phyloP scores from a whole-genome alignment of 2,888 invertebrate species.

The Periphyllus acericola region DNA sequence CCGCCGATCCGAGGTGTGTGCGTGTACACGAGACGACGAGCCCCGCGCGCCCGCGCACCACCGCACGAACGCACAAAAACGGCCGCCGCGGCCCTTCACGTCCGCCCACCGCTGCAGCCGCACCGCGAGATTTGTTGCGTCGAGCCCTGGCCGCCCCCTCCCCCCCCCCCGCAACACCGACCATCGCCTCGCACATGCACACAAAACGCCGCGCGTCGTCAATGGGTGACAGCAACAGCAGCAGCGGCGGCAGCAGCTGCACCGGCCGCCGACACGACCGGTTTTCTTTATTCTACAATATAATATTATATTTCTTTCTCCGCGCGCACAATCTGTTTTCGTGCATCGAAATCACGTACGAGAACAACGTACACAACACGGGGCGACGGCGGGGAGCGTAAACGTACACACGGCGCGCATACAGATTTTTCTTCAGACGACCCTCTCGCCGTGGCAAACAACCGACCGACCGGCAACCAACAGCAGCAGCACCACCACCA shows the following conservation, averaged over 20 bases:
- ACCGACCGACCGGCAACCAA: background rate
- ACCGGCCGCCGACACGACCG: slow-evolving; percentile 25
- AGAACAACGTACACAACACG: background rate
- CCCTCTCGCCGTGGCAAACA: background rate
- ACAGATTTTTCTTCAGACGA: slow-evolving; percentile 27
- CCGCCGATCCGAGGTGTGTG: background rate
- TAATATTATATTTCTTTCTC: background rate
- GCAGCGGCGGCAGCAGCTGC: slow-evolving; percentile 40
- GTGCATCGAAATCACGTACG: slow-evolving; percentile 56
- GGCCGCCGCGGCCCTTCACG: background rate
- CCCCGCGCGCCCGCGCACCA: background rate
- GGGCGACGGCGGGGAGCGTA: background rate
- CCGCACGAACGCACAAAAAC: background rate
- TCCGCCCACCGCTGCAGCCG: background rate
- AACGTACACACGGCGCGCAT: background rate
- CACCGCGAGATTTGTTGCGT: slow-evolving; percentile 35
- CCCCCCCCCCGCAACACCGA: background rate
- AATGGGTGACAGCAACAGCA: slow-evolving; percentile 49
- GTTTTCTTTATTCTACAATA: slow-evolving; percentile 27
- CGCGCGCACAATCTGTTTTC: slow-evolving; percentile 51
- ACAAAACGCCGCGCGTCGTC: slow-evolving; percentile 29
- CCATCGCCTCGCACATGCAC: background rate
- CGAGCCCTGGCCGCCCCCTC: background rate
- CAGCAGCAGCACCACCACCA: background rate
- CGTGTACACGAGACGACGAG: background rate